Conservation (phyloP, 2,888 invertebrate species). For the Hetaerina titia region DNA sequence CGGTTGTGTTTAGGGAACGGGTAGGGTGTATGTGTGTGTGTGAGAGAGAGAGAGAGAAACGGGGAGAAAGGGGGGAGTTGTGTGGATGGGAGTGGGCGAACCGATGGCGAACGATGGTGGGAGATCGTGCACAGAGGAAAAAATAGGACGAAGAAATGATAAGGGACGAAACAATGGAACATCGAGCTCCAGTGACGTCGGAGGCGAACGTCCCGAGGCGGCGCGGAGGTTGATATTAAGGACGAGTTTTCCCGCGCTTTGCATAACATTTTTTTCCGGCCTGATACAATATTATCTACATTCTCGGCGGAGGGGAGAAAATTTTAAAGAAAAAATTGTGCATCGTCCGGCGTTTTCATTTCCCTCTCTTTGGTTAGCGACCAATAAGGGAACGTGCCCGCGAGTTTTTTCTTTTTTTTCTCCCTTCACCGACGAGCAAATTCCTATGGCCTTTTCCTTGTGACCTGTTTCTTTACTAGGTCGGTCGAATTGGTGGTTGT, state of each 20-base stretch:
- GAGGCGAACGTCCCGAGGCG: neutral
- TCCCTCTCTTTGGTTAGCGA: neutral
- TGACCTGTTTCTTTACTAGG: neutral
- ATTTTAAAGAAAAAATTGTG: neutral
- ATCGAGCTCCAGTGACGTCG: neutral
- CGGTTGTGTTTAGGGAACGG: neutral
- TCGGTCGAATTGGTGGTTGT: neutral
- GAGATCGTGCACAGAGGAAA: neutral
- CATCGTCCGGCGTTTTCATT: constrained; percentile 4
- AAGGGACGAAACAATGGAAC: neutral
- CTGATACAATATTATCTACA: neutral
- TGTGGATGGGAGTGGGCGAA: neutral
- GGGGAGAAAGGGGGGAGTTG: neutral
- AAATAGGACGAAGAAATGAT: neutral
- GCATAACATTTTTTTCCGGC: neutral
- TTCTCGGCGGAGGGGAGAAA: neutral
- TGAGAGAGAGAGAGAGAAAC: neutral
- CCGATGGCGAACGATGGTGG: neutral
- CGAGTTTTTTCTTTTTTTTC: neutral
- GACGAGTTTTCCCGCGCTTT: neutral
- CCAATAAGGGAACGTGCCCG: neutral
- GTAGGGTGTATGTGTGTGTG: too few species aligned
- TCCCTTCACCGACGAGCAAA: neutral
- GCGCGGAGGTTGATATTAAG: neutral
- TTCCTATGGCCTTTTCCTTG: neutral